A percentile compares a stretch with the other conserved stretches of the same genome.
These are phyloP conservation scores for Tetanocera ferruginea DNA, from an alignment of 2,888 invertebrate genomes.

Conservation along the genomic window DNA sequence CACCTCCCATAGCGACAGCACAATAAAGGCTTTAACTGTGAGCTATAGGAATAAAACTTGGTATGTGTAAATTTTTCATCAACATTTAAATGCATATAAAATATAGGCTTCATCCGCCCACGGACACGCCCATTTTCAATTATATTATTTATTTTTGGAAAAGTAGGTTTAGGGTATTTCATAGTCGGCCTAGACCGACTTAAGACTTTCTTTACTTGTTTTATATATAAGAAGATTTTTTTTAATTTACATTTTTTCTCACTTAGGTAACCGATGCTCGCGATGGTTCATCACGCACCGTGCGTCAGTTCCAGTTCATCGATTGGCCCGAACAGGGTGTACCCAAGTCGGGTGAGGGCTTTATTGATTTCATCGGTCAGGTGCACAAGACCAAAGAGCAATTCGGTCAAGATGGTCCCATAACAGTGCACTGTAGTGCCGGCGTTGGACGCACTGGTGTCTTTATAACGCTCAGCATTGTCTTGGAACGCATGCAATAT, in stretches of 20 bases:
- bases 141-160: no score
- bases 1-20: no score
- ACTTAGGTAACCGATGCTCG: conserved; percentile 93
- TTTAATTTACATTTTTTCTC: background rate
- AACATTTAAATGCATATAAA: no score
- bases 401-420: conserved; percentile 99
- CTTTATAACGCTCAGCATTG: conserved; percentile 97
- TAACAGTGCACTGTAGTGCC: conserved; percentile 98
- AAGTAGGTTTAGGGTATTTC: no score
- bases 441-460: conserved; percentile 99
- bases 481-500: conserved; percentile 98
- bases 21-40: no score
- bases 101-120: no score
- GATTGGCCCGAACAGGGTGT: conserved; percentile 98
- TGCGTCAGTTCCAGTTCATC: conserved; percentile 96
- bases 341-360: conserved; percentile 97
- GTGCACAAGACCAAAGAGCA: conserved; percentile 99
- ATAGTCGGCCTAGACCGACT: no score
- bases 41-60: no score
- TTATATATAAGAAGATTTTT: no score
- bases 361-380: conserved; percentile 99
- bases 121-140: no score
- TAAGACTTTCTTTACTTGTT: no score
- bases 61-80: no score
- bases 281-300: conserved; percentile 95